Base-by-base conservation (phyloP, 2,888 invertebrate species). In the Drosophila sordidula region DNA sequence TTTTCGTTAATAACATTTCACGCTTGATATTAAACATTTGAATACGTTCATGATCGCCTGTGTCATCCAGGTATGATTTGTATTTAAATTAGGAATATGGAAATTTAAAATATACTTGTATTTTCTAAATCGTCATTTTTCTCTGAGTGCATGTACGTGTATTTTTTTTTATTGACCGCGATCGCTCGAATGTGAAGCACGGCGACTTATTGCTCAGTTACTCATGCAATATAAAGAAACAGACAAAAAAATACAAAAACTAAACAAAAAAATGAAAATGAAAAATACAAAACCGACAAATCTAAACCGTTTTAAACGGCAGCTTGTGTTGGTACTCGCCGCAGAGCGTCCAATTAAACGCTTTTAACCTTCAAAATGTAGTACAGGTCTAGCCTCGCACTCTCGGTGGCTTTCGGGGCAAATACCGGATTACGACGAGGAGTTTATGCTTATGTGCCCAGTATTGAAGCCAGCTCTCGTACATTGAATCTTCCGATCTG, bases 301-400 rank as follows among this genome's bases (percentile, higher is more conserved):
- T 84, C 75, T 54, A 78, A 81, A 76, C 80, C 61, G 72, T 78
- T 77, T 77, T 49, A 65, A 79, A 57, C 57, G 44, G 47, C 42
- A 18, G 66, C 63, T 63, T 50, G 57, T 47, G 18, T 50, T 45
- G 67, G 51, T 69, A 70, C 57, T 58, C 68, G 62, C 12, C 46
- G 39, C 69, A 57, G 57, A 70, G 61, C 64, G 54, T 61, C 51
- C 85, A 84, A 87, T 85, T 85, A 84, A 87, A 75, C 61, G 76
- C 69, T 80, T 81, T 82, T 87, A 88, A 89, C 89, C 89, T 89
- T 89, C 89, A 89, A 77, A 82, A 89, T 80, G 82, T 89, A 87
- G 86, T 86, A 87, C 89, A 89, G 82, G 78, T 85, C 78, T 75
- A 66, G 67, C 77, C 75, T 63, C 75, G 68, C 49, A 25, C 67